Conservation (phyloP, 2,113 vertebrate species). For the Fulmarus glacialis region DNA sequence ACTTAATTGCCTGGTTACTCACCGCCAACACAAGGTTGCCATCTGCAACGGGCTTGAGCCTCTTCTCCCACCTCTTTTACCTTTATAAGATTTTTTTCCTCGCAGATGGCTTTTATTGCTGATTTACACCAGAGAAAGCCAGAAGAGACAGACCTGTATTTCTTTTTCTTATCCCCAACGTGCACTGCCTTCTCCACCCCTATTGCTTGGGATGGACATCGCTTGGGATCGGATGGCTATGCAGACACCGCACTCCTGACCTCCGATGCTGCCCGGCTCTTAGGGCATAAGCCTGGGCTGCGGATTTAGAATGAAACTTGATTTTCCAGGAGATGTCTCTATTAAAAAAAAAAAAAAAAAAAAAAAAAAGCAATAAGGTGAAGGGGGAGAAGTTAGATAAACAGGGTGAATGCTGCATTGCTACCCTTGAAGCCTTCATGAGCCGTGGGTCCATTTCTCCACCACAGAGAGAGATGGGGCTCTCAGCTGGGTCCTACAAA, state of each 20-base stretch:
- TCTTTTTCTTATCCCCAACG: background rate
- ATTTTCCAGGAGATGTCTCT: background rate
- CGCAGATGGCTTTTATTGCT: background rate
- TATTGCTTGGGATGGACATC: no score
- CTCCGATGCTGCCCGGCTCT: background rate
- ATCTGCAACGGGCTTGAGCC: background rate
- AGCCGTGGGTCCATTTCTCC: background rate
- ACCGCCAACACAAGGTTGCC: background rate
- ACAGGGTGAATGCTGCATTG: background rate
- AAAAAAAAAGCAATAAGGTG: accelerated
- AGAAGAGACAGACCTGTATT: background rate
- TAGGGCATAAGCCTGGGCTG: accelerated
- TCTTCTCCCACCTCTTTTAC: background rate
- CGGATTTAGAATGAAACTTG: background rate
- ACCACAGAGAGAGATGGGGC: background rate
- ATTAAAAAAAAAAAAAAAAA: background rate
- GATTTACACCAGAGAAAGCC: background rate
- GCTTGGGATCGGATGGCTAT: background rate
- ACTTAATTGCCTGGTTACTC: background rate
- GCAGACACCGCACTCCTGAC: accelerated
- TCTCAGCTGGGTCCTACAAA: background rate
- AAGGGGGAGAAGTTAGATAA: background rate
- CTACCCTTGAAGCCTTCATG: background rate
- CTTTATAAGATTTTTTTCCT: background rate
- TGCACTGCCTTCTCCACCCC: no score